Evolutionary conservation across 1,140 invertebrate species (phyloP).

Genomic region (Nebria ingens): DNA sequence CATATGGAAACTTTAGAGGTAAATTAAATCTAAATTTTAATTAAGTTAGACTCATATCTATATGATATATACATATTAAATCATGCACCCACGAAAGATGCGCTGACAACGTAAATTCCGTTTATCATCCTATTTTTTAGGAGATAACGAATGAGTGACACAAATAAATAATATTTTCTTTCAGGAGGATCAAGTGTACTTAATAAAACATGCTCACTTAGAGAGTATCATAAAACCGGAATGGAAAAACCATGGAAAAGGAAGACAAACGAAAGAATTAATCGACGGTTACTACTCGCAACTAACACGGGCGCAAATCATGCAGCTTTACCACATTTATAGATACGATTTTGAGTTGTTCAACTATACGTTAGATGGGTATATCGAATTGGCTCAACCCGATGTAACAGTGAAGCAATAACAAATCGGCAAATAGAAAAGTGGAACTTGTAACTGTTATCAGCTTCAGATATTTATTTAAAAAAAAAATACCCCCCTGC

Average conservation of each 20-base stretch:
- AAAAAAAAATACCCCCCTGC: background rate
- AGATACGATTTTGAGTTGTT: constrained; percentile 79
- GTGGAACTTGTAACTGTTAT: background rate
- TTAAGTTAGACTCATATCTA: no score
- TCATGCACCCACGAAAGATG: no score
- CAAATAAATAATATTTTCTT: constrained; percentile 18
- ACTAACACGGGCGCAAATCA: constrained; percentile 60
- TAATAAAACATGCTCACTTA: constrained; percentile 65
- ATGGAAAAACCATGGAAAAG: constrained; percentile 71
- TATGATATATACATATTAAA: no score
- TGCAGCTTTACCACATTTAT: constrained; percentile 69
- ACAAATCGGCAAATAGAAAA: background rate
- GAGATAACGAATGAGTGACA: no score
- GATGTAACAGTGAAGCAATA: constrained; percentile 14
- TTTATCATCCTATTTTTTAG: no score
- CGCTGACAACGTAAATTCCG: no score
- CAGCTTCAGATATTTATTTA: background rate
- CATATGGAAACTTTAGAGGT: constrained; percentile 78
- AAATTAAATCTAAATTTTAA: constrained; percentile 17
- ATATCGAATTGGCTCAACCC: constrained; percentile 49
- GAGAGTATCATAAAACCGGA: constrained; percentile 65
- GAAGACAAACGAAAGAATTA: constrained; percentile 54
- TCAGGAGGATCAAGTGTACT: constrained; percentile 72
- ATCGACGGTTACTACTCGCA: constrained; percentile 66
- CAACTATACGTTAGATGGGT: constrained; percentile 65